Evolutionary conservation across 2,797 vertebrate genomes (phyloP).

Genomic region (Helicolenus hilgendorfi): DNA sequence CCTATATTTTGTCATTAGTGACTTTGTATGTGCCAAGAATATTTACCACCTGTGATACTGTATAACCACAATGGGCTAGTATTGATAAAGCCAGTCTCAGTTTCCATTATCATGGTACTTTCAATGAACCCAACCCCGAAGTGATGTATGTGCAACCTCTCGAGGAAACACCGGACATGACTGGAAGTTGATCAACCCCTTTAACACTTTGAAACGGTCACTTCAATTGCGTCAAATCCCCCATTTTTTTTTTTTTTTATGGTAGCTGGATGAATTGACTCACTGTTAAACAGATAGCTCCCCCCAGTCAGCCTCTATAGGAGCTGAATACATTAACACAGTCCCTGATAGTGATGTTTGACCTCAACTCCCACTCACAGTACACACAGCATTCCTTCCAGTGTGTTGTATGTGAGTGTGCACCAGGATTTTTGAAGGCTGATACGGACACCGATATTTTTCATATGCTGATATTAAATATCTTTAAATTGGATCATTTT

Average conservation of each 20-base stretch:
- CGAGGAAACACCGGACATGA: constrained; percentile 13
- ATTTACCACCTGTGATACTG: background rate
- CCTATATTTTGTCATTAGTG: background rate
- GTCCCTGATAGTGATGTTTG: constrained; percentile 65
- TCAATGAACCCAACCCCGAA: background rate
- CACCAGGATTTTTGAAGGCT: constrained; percentile 4
- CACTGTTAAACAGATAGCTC: constrained; percentile 60
- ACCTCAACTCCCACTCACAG: constrained; percentile 81
- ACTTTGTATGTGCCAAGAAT: background rate
- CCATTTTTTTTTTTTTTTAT: constrained; percentile 39
- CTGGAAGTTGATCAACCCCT: constrained; percentile 38
- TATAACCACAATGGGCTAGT: background rate
- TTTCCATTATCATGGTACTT: background rate
- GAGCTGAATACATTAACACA: constrained; percentile 80
- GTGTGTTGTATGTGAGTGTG: background rate
- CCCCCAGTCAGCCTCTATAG: constrained; percentile 56
- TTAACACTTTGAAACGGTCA: constrained; percentile 48
- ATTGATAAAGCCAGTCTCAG: background rate
- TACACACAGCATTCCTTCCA: constrained; percentile 67
- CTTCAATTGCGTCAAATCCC: constrained; percentile 63
- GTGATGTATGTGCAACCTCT: constrained; percentile 17
- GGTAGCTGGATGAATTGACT: constrained; percentile 63
- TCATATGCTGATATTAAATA: background rate
- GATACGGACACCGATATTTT: constrained; percentile 1
- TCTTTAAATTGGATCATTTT: background rate